Conservation (phyloP, 2,113 vertebrate genomes). For the Pimephales promelas region DNA sequence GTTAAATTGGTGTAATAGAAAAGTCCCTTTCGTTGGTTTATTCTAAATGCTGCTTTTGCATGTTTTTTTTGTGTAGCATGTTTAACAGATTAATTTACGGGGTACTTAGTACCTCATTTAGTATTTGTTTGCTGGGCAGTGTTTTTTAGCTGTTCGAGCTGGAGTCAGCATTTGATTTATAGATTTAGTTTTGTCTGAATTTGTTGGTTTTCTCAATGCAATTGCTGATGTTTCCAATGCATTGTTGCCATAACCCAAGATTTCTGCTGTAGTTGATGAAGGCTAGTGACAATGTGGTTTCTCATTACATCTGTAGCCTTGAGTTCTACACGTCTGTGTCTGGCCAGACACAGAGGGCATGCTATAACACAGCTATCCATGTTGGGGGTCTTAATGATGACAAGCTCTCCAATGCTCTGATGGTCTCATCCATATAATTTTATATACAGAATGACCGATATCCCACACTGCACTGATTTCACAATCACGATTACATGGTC, state of each 20-base stretch:
- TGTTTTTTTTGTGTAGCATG: constrained; percentile 77
- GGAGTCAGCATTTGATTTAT: constrained; percentile 67
- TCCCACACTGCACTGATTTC: constrained; percentile 45
- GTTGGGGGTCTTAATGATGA: constrained; percentile 63
- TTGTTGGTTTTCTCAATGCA: constrained; percentile 77
- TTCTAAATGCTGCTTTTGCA: constrained; percentile 76
- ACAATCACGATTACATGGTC: constrained; percentile 53
- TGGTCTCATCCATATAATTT: constrained; percentile 57
- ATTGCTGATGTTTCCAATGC: constrained; percentile 77
- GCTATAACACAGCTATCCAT: constrained; percentile 63
- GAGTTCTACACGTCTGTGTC: constrained; percentile 59
- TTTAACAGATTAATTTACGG: constrained; percentile 64
- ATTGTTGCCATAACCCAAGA: constrained; percentile 76
- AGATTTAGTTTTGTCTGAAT: constrained; percentile 71
- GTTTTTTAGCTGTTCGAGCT: constrained; percentile 60
- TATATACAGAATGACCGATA: constrained; percentile 48
- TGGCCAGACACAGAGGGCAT: constrained; percentile 60
- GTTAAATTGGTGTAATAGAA: neutral
- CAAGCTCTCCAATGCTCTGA: constrained; percentile 64
- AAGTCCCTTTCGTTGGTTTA: neutral
- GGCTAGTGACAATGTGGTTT: constrained; percentile 81
- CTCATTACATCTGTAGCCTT: constrained; percentile 78
- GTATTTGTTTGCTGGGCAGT: constrained; percentile 54
- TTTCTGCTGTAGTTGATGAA: constrained; percentile 73
- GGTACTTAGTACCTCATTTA: constrained; percentile 63